These are phyloP conservation scores for Campoletis raptor DNA, from an alignment of 2,888 invertebrate species.

Conservation along the genomic window DNA sequence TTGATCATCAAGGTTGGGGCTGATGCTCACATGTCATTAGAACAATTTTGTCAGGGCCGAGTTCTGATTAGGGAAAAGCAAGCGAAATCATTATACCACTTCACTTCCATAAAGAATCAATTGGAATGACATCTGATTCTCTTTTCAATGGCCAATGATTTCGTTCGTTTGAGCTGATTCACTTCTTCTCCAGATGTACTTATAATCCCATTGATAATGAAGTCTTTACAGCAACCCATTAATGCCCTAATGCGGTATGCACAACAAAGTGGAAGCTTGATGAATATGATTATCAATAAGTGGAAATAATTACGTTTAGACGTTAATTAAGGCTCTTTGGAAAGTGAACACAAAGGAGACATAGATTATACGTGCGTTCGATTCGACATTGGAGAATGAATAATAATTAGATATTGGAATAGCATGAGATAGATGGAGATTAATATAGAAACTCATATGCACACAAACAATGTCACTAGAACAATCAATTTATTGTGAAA, in stretches of 20 bases:
- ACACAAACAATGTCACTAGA: not conserved
- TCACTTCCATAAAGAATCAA: not conserved
- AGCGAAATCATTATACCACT: not conserved
- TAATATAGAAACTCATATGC: not conserved
- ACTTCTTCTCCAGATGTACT: too few relatives aligned
- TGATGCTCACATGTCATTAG: conserved; percentile 75
- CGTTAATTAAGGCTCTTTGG: conserved; percentile 28
- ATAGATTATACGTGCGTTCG: not conserved
- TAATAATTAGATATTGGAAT: conserved; percentile 29
- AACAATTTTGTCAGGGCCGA: conserved; percentile 69
- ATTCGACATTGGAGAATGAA: conserved; percentile 31
- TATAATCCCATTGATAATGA: not conserved
- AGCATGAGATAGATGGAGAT: not conserved
- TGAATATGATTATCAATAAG: conserved; percentile 52
- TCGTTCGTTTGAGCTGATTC: not conserved
- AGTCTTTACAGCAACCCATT: not conserved
- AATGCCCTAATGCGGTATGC: not conserved
- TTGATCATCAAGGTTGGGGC: conserved; percentile 72
- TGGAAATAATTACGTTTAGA: conserved; percentile 29
- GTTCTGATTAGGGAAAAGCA: conserved; percentile 6
- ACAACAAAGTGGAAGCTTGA: conserved; percentile 2
- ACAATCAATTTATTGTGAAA: conserved; percentile 34
- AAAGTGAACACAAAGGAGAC: not conserved
- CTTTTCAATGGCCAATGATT: not conserved
- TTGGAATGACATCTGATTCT: not conserved